Base-by-base conservation (phyloP, 2,797 vertebrate genomes). In the Oryzias dopingdopingensis region DNA sequence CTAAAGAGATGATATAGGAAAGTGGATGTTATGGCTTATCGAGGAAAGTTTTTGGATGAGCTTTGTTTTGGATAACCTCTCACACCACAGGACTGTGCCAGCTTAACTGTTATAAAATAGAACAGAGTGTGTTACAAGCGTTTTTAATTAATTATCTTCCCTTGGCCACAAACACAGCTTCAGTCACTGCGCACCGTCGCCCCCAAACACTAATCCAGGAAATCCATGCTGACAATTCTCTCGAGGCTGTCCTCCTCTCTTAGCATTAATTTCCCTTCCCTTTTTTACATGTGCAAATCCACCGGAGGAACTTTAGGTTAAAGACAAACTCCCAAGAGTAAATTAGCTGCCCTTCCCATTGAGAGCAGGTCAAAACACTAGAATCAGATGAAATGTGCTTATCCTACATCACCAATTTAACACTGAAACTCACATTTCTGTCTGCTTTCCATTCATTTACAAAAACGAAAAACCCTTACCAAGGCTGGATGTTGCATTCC, bases 141-240 rank as follows among this genome's bases (percentile, higher is more conserved):
- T 58, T 82, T 81, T 85, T 84, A 86, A 88, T 91, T 86, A 88
- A 89, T 90, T 80, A 86, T 70, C 78, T 76, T 83, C 70, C 74
- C 49, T n/a, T 74, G 50, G 73, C 72, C 74, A 65, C 72, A 79
- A 88, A 84, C 75, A 79, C 69, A 76, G 68, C 59, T 65, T 67
- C 59, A 74, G 64, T 79, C 79, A 76, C 77, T 74, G 65, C 15
- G 60, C 80, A 50, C 80, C 65, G 56, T 62, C 67, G 46, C 62
- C 61, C 62, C 77, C 47, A 56, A 78, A 77, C 68, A 65, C 69
- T 87, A 84, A 90, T 81, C 83, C 84, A 67, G 67, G 69, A 82
- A 81, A 84, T 68, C 56, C 71, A 70, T 72, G 73, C 64, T 67
- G 85, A 86, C 82, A 84, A 62, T 56, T 68, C 76, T 84, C 78